These are phyloP conservation scores for Malthinus seriepunctatus DNA, from an alignment of 2,888 invertebrate genomes.

Conservation along the genomic window DNA sequence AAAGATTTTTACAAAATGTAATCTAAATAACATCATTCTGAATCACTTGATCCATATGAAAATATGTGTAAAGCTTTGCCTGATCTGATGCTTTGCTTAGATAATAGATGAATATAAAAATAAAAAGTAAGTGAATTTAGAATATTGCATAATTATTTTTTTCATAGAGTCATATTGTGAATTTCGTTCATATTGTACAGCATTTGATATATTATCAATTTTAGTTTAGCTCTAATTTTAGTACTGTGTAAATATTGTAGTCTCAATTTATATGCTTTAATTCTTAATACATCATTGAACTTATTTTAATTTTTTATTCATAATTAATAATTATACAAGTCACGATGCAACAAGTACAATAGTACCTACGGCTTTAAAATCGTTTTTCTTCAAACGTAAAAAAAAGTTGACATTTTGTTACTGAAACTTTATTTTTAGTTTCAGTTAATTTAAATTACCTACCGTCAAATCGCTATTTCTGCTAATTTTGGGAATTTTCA, in stretches of 20 bases:
- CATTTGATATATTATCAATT: conserved; percentile 22
- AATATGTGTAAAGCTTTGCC: conserved; percentile 25
- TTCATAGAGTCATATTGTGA: conserved; percentile 21
- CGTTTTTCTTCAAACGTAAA: no score
- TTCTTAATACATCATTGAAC: conserved; percentile 24
- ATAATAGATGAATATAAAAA: conserved; percentile 23
- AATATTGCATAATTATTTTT: conserved; percentile 19
- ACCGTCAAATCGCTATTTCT: no score
- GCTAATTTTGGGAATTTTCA: no score
- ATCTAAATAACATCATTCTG: conserved; percentile 19
- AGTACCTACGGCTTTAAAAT: no score
- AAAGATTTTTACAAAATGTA: conserved; percentile 13
- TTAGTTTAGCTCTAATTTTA: conserved; percentile 22
- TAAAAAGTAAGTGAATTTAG: conserved; percentile 24
- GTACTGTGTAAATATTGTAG: conserved; percentile 34
- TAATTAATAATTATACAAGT: no score
- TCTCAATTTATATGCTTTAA: conserved; percentile 32
- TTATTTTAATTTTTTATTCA: conserved; percentile 5
- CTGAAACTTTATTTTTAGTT: no score
- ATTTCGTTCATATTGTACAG: conserved; percentile 21
- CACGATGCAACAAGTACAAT: no score
- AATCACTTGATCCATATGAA: conserved; percentile 19
- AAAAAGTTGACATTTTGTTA: no score
- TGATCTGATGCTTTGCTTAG: conserved; percentile 25
- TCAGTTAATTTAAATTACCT: no score